Conservation (phyloP, 2,888 invertebrate species). For the Caenorhabditis drosophilae region DNA sequence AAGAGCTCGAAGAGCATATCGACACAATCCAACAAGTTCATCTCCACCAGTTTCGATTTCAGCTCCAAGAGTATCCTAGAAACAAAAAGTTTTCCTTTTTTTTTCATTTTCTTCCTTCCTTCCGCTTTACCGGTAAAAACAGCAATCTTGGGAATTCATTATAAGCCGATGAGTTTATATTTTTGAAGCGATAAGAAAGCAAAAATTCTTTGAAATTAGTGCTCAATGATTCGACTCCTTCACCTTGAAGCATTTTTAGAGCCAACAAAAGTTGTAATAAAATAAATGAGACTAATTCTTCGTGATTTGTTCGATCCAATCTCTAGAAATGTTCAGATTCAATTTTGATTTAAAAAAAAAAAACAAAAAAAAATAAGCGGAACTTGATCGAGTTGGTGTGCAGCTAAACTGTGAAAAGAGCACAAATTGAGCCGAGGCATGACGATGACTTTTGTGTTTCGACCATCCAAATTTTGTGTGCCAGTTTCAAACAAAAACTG, state of each 20-base stretch:
- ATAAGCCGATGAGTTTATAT: slow-evolving; percentile 36
- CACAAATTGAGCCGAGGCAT: slow-evolving; percentile 60
- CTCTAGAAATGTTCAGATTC: no score
- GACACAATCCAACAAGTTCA: slow-evolving; percentile 56
- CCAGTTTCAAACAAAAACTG: slow-evolving; percentile 54
- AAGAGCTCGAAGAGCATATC: slow-evolving; percentile 57
- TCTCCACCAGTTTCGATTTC: slow-evolving; percentile 51
- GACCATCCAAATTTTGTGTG: slow-evolving; percentile 48
- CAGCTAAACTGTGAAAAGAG: slow-evolving; percentile 58
- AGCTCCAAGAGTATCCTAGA: slow-evolving; percentile 59
- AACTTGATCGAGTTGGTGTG: slow-evolving; percentile 59
- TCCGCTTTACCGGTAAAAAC: slow-evolving; percentile 51
- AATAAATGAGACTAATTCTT: slow-evolving; percentile 59
- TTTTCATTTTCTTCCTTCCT: no score
- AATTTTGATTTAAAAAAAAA: no score
- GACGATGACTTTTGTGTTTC: slow-evolving; percentile 50
- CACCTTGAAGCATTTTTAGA: slow-evolving; percentile 56
- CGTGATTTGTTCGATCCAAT: slow-evolving; percentile 45
- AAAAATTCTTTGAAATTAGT: slow-evolving; percentile 62
- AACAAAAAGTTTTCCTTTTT: no score
- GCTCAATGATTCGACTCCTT: slow-evolving; percentile 58
- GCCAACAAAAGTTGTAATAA: slow-evolving; percentile 58
- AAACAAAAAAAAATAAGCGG: no score
- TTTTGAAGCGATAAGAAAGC: slow-evolving; percentile 52
- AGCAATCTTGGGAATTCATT: slow-evolving; percentile 57